Evolutionary conservation across 2,888 invertebrate species (phyloP), one percentile per base, ranked within the genome.

Genomic region (Apantesis nais): DNA sequence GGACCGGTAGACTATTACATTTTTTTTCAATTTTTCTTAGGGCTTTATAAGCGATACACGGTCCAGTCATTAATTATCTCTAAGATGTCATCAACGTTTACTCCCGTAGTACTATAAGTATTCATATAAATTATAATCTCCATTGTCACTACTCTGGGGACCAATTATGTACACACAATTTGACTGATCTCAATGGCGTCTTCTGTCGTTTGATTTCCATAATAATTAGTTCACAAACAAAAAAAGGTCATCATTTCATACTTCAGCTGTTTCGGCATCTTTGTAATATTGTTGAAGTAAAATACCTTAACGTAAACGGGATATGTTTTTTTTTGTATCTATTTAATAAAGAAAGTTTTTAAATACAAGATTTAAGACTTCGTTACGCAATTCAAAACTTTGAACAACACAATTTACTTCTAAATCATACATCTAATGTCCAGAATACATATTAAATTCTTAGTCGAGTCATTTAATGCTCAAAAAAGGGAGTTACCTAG

Each of bases 71-170:
- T n/a, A n/a, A 52, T 52, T 8, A 0, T 48, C 22, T 48, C 48
- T 48, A 22, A 22, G 22, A 48, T 22, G 48, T 8, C 48, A 48
- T 48, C 9, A 52, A n/a, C 22, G 48, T 52, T 52, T 11, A 11
- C 22, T n/a, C 11, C 7, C 48, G n/a, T 48, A 70, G 85, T 85
- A 62, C 7, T 66, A 64, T 0, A 39, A 19, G 11, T 69, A 63
- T 63, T 41, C 41, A 41, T 63, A 19, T 63, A 14, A 25, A 19
- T 63, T 41, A 63, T 41, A 19, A 63, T 41, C 29, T 63, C 41
- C 29, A 63, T 63, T 41, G 41, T 41, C 41, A 39, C 41, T 41
- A 29, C 62, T 63, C 41, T 16, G 19, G 41, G 29, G 41, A 29
- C 16, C 11, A 16, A 64, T 48, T 64, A 65, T n/a, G 34, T 12